Percentiles rank a stretch among this genome's conserved stretches.
These are phyloP conservation scores for Selene dorsalis DNA, from an alignment of 2,797 vertebrate genomes.

Conservation along the genomic window DNA sequence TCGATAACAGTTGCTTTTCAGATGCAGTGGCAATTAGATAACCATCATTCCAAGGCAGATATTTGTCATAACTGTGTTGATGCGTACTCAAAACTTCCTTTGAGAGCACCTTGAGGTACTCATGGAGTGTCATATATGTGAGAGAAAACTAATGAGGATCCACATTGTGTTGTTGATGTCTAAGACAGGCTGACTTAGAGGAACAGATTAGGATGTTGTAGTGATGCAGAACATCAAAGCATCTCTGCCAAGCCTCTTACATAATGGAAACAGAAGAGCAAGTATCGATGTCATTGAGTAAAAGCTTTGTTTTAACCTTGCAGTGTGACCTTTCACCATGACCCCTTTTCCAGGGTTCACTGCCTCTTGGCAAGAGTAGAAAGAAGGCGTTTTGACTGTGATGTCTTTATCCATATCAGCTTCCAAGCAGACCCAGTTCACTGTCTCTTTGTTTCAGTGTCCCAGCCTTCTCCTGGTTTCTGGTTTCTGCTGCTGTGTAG, in stretches of 20 bases:
- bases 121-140: background rate
- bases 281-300: constrained; percentile 31
- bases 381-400: constrained; percentile 47
- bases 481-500: constrained; percentile 62
- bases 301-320: constrained; percentile 45
- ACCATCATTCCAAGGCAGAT: constrained; percentile 14
- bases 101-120: background rate
- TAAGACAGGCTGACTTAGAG: constrained; percentile 11
- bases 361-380: constrained; percentile 51
- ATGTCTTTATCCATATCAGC: constrained; percentile 61
- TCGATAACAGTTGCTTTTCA: background rate
- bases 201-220: constrained; percentile 18
- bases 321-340: constrained; percentile 58
- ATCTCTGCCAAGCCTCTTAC: constrained; percentile 31
- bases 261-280: constrained; percentile 50
- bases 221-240: constrained; percentile 30
- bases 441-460: constrained; percentile 58
- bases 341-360: constrained; percentile 56
- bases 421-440: constrained; percentile 44
- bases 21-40: constrained; percentile 3
- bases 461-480: constrained; percentile 57
- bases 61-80: constrained; percentile 15
- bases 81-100: background rate
- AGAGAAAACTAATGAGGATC: background rate
- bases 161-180: constrained; percentile 1